These are phyloP conservation scores for Hypanus sabinus DNA, from an alignment of 2,113 vertebrate species.

Conservation along the genomic window DNA sequence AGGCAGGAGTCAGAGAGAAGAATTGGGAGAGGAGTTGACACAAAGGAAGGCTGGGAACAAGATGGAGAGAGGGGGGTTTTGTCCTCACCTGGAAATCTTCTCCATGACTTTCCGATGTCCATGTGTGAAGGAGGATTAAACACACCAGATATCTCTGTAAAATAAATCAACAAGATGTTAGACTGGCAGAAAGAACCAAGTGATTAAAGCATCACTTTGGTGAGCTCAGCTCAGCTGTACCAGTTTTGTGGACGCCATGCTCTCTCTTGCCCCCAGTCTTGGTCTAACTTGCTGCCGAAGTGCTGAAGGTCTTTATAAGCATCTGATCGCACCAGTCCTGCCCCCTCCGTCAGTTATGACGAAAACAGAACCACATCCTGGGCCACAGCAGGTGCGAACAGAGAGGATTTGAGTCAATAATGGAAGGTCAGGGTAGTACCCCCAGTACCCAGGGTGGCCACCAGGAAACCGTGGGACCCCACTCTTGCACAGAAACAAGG, in stretches of 20 bases:
- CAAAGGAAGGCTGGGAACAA: not conserved
- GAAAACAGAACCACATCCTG: not conserved
- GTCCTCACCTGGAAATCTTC: conserved; percentile 47
- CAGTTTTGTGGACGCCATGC: not conserved
- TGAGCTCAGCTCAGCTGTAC: not conserved
- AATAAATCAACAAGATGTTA: accelerated
- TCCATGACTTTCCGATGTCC: not conserved
- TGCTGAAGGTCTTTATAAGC: not conserved
- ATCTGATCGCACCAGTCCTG: not conserved
- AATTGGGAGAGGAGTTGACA: too few species aligned
- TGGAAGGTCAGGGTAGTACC: too few species aligned
- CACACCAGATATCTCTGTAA: not conserved
- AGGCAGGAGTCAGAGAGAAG: too few species aligned
- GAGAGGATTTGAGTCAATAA: too few species aligned
- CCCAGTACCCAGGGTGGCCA: too few species aligned
- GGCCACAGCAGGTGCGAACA: too few species aligned
- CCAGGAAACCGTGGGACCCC: too few species aligned
- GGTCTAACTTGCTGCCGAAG: not conserved
- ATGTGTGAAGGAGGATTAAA: not conserved
- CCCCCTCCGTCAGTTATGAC: not conserved
- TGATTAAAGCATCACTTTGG: not conserved
- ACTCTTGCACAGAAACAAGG: too few species aligned
- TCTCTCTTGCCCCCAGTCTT: not conserved
- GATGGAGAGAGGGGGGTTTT: not conserved
- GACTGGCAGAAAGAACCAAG: not conserved